phyloP scores from a whole-genome alignment of 2,888 invertebrate genomes.

The Drosophila siamana region DNA sequence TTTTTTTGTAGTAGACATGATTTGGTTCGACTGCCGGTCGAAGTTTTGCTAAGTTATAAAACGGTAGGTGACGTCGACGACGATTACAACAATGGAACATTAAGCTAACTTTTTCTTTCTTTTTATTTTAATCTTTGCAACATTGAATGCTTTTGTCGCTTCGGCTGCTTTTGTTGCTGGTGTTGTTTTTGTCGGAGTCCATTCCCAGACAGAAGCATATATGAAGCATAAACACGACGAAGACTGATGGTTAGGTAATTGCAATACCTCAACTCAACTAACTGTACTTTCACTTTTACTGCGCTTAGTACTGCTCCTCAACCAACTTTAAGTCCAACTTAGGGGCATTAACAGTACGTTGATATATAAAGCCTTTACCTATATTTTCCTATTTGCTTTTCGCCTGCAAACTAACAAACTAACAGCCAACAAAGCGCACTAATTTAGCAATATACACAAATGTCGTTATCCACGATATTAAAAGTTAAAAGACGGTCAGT shows the following conservation, averaged over 20 bases:
- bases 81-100: constrained; percentile 75
- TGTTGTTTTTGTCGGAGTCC: constrained; percentile 38
- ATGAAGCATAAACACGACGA: constrained; percentile 16
- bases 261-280: constrained; percentile 29
- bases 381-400: constrained; percentile 10
- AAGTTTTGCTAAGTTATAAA: constrained; percentile 54
- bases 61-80: constrained; percentile 37
- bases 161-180: constrained; percentile 6
- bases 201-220: constrained; percentile 49
- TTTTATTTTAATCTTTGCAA: constrained; percentile 38
- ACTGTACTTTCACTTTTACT: constrained; percentile 58
- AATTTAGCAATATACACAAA: constrained; percentile 68
- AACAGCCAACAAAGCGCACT: constrained; percentile 70
- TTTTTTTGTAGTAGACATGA: constrained; percentile 35
- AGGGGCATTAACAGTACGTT: constrained; percentile 10
- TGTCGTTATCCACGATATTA: constrained; percentile 46
- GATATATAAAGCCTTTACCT: constrained; percentile 20
- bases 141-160: constrained; percentile 32
- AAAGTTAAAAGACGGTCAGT: constrained; percentile 47
- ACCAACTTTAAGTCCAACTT: constrained; percentile 10
- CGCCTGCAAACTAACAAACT: constrained; percentile 7
- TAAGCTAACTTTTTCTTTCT: constrained; percentile 49
- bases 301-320: constrained; percentile 33
- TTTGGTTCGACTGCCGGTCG: constrained; percentile 38
- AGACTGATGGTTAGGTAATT: constrained; percentile 56